These are phyloP conservation scores for Eupithecia abbreviata DNA, from an alignment of 2,888 invertebrate genomes.

Conservation along the genomic window DNA sequence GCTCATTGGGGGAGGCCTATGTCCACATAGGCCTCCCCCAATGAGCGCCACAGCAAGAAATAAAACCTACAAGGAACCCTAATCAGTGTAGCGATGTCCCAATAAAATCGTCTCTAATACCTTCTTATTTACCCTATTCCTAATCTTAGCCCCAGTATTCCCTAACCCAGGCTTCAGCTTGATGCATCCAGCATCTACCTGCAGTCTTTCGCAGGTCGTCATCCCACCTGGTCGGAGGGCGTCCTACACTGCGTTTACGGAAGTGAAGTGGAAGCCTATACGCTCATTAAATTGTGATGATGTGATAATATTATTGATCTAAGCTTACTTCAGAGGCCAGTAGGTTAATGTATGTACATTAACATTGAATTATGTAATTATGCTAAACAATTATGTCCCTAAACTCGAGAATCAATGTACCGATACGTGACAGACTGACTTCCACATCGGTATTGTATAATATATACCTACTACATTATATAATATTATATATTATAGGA, in stretches of 20 bases:
- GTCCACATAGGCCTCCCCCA: no score
- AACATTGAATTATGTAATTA: conserved; percentile 14
- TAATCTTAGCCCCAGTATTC: background rate
- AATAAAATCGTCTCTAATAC: background rate
- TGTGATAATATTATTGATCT: background rate
- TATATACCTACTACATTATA: no score
- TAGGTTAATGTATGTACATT: background rate
- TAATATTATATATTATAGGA: conserved; percentile 9
- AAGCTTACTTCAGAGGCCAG: background rate
- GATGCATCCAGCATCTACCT: no score
- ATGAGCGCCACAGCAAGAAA: background rate
- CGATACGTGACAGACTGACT: conserved; percentile 24
- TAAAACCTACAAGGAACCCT: background rate
- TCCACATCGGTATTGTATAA: conserved; percentile 11
- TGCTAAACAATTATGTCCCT: conserved; percentile 20
- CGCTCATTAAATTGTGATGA: background rate
- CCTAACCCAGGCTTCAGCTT: background rate
- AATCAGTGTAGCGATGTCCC: background rate
- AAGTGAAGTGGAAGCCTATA: background rate
- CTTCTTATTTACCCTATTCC: background rate
- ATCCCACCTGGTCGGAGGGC: no score
- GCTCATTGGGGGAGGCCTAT: no score
- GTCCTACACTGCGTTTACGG: no score
- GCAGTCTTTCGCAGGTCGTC: no score
- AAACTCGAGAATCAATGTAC: conserved; percentile 25